Base-by-base conservation (phyloP, 2,113 vertebrate species). In the Mionectes macconnelli region DNA sequence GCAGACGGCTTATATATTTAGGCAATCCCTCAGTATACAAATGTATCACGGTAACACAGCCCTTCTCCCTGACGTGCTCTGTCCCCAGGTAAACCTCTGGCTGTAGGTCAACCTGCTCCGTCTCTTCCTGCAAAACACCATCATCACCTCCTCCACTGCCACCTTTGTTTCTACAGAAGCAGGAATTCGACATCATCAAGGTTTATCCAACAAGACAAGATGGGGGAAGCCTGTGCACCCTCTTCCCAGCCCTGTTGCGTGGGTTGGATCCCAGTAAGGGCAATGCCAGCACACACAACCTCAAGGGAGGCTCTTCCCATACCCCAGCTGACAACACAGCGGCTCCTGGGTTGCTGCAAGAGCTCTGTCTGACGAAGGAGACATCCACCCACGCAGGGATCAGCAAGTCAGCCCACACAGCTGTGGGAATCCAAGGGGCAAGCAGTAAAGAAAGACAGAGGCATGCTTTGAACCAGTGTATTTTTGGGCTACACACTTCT, bases 291-390 rank as follows among this genome's bases (percentile, higher is more conserved):
- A 74, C 72, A 37, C 14, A 33, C 56, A 85, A 75, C 19, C 49
- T 25, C 6, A 24, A 24, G 10, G 4, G 27, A 79, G 28, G 22
- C 16, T 42, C 13, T 13, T 82, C 42, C 8, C 25, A 14, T 11
- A 35, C 20, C 63, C 12, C 49, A 39, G 5, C 7, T 21, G 31
- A 9, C 1, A 5, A 16, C 62, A 62, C 0, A 0, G 9, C 8
- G 27, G 37, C 40, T 75, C 33, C 42, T 28, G 45, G 53, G 47
- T 30, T 74, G 57, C 37, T 56, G 52, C 47, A 53, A 45, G 14
- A 39, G 25, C 63, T 67, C 9, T 17, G 1, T 6, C 27, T 28
- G 53, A 55, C 8, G 47, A 31, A 87, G 50, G 20, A 3, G 2
- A 42, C 50, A 56, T 16, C 37, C 59, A 56, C 10, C 4, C 45